Evolutionary conservation across 2,888 invertebrate genomes (phyloP).

Genomic region (Zygogramma bicolorata): DNA sequence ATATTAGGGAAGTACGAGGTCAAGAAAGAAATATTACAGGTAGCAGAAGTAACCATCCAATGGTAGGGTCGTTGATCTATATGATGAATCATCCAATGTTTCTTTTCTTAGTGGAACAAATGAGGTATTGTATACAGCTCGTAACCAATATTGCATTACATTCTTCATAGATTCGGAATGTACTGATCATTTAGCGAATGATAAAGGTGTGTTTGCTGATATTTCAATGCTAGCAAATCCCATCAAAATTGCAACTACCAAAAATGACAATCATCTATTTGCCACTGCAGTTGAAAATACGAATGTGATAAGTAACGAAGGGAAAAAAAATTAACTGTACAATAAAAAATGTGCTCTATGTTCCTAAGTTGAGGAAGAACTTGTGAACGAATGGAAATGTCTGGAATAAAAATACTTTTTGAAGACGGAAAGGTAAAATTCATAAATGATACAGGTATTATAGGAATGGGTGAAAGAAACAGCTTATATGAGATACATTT

Average conservation of each 20-base stretch:
- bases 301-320: constrained; percentile 24
- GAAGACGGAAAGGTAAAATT: constrained; percentile 27
- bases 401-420: constrained; percentile 30
- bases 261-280: constrained; percentile 2
- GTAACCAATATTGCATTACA: neutral
- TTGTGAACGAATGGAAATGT: constrained; percentile 31
- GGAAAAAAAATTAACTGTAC: constrained; percentile 32
- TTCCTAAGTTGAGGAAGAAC: constrained; percentile 28
- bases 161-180: constrained; percentile 32
- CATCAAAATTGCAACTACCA: constrained; percentile 30
- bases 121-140: neutral
- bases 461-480: constrained; percentile 34
- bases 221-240: constrained; percentile 11
- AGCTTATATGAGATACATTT: constrained; percentile 40
- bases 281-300: neutral
- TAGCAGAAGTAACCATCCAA: neutral
- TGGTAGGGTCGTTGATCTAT: too few species aligned
- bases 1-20: neutral
- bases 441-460: constrained; percentile 9
- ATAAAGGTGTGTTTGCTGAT: constrained; percentile 17
- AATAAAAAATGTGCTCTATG: constrained; percentile 40
- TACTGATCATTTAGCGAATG: constrained; percentile 27
- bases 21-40: neutral
- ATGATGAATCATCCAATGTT: neutral
- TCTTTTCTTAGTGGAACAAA: constrained; percentile 14